These are phyloP conservation scores for Cryptus armator DNA, from an alignment of 2,888 invertebrate species.

Conservation along the genomic window DNA sequence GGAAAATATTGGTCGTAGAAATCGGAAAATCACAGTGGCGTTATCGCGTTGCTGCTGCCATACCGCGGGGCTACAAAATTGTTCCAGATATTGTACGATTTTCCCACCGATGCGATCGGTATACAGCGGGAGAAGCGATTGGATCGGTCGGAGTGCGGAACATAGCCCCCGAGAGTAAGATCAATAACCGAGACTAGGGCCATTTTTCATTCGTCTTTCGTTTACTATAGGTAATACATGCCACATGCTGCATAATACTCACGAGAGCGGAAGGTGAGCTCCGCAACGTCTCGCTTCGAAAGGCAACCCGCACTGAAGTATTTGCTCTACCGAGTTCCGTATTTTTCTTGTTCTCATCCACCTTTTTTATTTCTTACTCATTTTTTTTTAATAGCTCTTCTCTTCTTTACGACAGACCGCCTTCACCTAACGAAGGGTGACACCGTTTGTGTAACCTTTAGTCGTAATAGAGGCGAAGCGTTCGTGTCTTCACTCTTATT, in stretches of 20 bases:
- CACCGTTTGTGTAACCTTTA: conserved; percentile 77
- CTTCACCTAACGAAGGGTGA: conserved; percentile 67
- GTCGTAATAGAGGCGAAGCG: conserved; percentile 72
- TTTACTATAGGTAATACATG: conserved; percentile 14
- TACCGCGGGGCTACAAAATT: conserved; percentile 22
- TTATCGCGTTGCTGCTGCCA: not conserved
- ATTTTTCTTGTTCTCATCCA: conserved; percentile 39
- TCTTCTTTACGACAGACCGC: conserved; percentile 48
- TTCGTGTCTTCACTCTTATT: conserved; percentile 49
- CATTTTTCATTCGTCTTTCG: conserved; percentile 50
- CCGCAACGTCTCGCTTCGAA: conserved; percentile 50
- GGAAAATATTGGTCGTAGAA: conserved; percentile 49
- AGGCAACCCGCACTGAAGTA: conserved; percentile 35
- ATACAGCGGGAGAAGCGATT: conserved; percentile 39
- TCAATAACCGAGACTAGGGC: conserved; percentile 56
- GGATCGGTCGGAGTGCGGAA: conserved; percentile 44
- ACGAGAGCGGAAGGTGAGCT: conserved; percentile 47
- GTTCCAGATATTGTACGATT: conserved; percentile 12
- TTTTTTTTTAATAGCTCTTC: conserved; percentile 49
- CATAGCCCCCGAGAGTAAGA: conserved; percentile 38
- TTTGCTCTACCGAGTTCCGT: conserved; percentile 56
- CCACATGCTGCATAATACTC: conserved; percentile 31
- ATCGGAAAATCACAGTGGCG: conserved; percentile 55
- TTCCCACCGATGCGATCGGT: conserved; percentile 41
- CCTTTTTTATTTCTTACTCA: conserved; percentile 28